These are phyloP conservation scores for Arbacia lixula DNA, from an alignment of 53 echinoderm and acorn worm species.

Conservation along the genomic window DNA sequence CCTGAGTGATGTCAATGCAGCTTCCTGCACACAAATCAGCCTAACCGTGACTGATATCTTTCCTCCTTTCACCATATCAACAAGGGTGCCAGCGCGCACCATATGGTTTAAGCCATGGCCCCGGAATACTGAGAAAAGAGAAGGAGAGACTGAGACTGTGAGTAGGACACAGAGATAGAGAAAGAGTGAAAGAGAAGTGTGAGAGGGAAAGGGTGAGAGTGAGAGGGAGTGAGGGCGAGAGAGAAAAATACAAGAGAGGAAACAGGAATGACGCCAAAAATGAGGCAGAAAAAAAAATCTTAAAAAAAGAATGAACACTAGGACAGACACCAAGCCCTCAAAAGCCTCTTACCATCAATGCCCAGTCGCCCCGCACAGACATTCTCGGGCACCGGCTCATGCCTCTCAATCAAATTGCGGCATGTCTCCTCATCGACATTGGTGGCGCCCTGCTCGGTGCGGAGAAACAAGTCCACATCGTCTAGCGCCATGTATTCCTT, in stretches of 20 bases:
- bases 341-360: slow-evolving; percentile 78
- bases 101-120: no score
- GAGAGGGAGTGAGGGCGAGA: neutral
- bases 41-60: no score
- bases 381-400: slow-evolving; percentile 95
- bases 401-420: slow-evolving; percentile 69
- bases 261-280: neutral
- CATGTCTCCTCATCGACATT: slow-evolving; percentile 58
- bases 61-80: no score
- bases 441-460: slow-evolving; percentile 72
- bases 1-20: no score
- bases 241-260: neutral
- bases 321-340: neutral
- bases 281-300: neutral
- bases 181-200: neutral
- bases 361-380: slow-evolving; percentile 82
- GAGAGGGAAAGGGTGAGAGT: slow-evolving; percentile 6
- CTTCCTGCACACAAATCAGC: no score
- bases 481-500: slow-evolving; percentile 83
- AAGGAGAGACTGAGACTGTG: neutral
- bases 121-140: neutral
- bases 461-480: slow-evolving; percentile 77
- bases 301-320: neutral
- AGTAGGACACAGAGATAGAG: neutral
- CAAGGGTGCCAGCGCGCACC: no score